Evolutionary conservation across 1,140 invertebrate species (phyloP).

Genomic region (Zaprionus capensis): DNA sequence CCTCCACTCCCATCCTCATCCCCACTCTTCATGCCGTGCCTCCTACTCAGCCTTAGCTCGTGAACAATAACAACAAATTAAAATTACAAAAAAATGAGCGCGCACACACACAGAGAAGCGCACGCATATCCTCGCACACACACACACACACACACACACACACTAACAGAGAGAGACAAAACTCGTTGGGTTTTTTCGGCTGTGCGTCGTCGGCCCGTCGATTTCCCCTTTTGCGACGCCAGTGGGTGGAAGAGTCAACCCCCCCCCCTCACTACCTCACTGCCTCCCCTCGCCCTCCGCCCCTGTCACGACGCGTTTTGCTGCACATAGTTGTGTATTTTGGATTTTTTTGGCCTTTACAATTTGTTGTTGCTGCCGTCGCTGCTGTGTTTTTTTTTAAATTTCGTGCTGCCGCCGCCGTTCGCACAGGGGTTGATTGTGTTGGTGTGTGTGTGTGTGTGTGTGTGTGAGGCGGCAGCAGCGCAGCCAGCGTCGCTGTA

Average conservation of each 20-base stretch:
- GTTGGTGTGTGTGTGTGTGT: constrained; percentile 50
- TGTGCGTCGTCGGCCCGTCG: constrained; percentile 68
- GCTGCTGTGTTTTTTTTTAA: constrained; percentile 39
- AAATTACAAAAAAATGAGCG: constrained; percentile 51
- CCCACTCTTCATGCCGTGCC: neutral
- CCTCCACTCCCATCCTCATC: neutral
- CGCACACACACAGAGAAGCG: constrained; percentile 24
- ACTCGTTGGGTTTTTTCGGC: constrained; percentile 68
- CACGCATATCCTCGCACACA: constrained; percentile 14
- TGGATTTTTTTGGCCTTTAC: constrained; percentile 55
- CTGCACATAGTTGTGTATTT: constrained; percentile 53
- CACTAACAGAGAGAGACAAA: constrained; percentile 26
- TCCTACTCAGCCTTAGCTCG: neutral
- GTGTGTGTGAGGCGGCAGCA: constrained; percentile 32
- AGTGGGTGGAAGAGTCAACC: constrained; percentile 32
- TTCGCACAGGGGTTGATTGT: constrained; percentile 69
- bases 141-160: constrained; percentile 21
- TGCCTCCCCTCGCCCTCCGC: neutral
- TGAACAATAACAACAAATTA: constrained; percentile 59
- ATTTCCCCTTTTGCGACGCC: constrained; percentile 68
- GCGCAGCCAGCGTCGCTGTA: constrained; percentile 24
- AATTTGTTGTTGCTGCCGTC: constrained; percentile 43
- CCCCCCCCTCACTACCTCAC: neutral
- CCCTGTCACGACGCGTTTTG: constrained; percentile 13
- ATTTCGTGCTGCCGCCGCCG: constrained; percentile 38